Percentiles rank a stretch among this genome's conserved stretches.
Evolutionary conservation across 2,888 invertebrate species (phyloP).

Genomic region (Plebejus argus): DNA sequence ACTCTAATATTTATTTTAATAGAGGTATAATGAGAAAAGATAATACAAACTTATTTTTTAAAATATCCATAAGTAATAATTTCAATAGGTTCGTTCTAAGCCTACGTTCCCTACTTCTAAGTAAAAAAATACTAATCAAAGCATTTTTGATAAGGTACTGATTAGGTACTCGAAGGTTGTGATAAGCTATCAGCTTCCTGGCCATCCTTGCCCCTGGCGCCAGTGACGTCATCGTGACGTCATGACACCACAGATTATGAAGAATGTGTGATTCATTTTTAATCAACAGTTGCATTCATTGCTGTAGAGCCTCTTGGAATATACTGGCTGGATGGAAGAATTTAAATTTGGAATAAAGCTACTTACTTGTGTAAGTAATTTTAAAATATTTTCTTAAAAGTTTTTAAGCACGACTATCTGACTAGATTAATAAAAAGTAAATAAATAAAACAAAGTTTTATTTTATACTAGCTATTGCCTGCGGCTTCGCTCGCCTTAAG

Average conservation of each 20-base stretch:
- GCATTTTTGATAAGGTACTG: background rate
- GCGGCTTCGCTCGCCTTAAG: no score
- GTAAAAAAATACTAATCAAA: background rate
- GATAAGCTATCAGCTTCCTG: slow-evolving; percentile 7
- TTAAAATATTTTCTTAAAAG: no score
- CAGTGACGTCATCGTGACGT: slow-evolving; percentile 11
- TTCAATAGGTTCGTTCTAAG: no score
- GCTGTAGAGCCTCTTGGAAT: background rate
- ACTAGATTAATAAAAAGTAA: no score
- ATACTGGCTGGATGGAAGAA: background rate
- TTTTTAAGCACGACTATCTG: background rate
- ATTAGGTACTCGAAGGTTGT: background rate
- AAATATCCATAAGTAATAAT: no score
- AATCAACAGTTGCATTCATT: slow-evolving; percentile 4
- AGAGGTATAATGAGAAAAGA: no score
- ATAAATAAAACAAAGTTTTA: no score
- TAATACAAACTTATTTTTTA: no score
- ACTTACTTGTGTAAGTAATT: no score
- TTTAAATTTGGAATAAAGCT: background rate
- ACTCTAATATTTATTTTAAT: no score
- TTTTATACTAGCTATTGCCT: no score
- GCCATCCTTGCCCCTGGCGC: slow-evolving; percentile 9
- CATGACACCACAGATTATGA: slow-evolving; percentile 11
- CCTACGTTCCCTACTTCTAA: background rate
- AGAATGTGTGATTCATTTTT: slow-evolving; percentile 24